These are phyloP conservation scores for Liodrosophila aerea DNA, from an alignment of 2,888 invertebrate genomes.

Conservation along the genomic window DNA sequence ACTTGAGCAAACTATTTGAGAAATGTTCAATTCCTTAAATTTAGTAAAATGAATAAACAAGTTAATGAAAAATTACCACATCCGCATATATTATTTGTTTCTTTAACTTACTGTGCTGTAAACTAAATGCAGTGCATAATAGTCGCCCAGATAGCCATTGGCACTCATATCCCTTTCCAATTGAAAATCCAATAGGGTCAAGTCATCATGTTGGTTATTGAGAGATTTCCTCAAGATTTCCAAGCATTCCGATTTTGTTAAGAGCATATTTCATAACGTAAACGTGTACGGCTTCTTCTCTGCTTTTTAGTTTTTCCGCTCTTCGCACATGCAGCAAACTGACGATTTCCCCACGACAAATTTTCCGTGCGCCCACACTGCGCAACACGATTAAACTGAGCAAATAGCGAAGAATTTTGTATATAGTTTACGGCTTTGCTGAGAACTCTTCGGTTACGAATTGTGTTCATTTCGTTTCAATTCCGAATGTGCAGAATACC, in stretches of 20 bases:
- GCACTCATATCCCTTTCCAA: constrained; percentile 42
- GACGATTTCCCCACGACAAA: constrained; percentile 7
- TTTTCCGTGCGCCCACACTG: constrained; percentile 42
- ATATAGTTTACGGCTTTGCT: constrained; percentile 30
- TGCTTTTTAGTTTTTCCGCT: neutral
- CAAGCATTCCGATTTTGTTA: constrained; percentile 59
- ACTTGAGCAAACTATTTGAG: too few species aligned
- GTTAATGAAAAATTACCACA: too few species aligned
- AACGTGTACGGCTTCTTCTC: constrained; percentile 16
- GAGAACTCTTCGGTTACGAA: constrained; percentile 20
- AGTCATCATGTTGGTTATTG: constrained; percentile 1
- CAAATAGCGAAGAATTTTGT: constrained; percentile 24
- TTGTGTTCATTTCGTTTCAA: constrained; percentile 18
- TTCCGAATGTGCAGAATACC: constrained; percentile 16
- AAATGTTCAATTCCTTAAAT: too few species aligned
- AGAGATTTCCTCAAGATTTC: constrained; percentile 55
- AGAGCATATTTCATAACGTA: constrained; percentile 52
- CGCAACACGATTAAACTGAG: constrained; percentile 50
- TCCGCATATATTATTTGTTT: neutral
- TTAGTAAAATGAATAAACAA: too few species aligned
- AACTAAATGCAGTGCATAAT: constrained; percentile 63
- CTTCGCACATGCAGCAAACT: neutral
- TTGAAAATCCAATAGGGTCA: constrained; percentile 41
- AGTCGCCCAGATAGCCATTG: constrained; percentile 78
- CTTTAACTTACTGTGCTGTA: constrained; percentile 49